Evolutionary conservation across 2,113 vertebrate genomes (phyloP), one percentile per base, ranked within the genome.

Genomic region (Clinocottus analis): DNA sequence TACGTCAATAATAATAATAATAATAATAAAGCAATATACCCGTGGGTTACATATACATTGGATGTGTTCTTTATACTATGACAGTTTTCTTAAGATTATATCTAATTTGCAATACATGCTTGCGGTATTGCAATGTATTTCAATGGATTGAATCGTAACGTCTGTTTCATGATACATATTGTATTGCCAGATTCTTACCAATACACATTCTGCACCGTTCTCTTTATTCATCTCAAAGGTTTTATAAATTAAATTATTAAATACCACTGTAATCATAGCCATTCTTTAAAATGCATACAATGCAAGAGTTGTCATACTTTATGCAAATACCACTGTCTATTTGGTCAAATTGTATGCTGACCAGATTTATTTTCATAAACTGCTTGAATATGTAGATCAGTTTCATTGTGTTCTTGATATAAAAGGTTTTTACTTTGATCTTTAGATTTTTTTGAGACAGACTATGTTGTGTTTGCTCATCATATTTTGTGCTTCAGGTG

Each of bases 401-500:
- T 53, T 25, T 64, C 4, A 19, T 39, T 51, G 1, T 23, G 27
- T 41, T 11, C 6, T 71, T 11, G 43, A 7, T n/a, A 11, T 16
- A 0, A 4, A 43, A 43, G 2, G 16, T 61, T 56, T 56, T 13
- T 35, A 13, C 12, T 23, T 55, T 45, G 61, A 14, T 41, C 19
- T 43, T 37, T 1, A 16, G 29, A 70, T 39, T 69, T 7, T 51
- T 49, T 0, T 33, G 4, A 27, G 33, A 43, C 16, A 33, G 7
- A 45, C 10, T 47, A 5, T 64, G 7, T 45, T 33, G 55, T 27
- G 23, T 58, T n/a, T 55, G 45, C 16, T 85, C 67, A 74, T 25
- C 0, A 12, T 67, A 14, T 10, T 66, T 31, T 77, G 41, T 82
- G 14, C 85, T 82, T 65, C 75, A 99, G 98, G 98, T 89, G 98